Evolutionary conservation across 2,113 vertebrate species (phyloP), one percentile per base, ranked within the genome.

Genomic region (Istiophorus platypterus): DNA sequence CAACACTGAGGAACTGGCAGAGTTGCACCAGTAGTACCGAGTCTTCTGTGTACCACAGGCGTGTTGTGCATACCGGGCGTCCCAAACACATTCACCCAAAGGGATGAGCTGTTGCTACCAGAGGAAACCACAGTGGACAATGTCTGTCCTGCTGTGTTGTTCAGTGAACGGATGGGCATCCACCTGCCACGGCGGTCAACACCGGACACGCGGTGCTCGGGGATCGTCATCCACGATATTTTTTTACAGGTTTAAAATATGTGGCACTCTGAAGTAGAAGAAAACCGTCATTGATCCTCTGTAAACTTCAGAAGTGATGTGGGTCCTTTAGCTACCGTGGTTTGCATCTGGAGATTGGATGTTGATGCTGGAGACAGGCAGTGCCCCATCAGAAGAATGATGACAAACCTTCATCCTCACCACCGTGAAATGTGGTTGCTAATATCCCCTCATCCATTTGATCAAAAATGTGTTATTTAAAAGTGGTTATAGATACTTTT

Each of bases 101-200:
- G 41, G 24, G 37, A 18, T 26, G 58, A 79, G 67, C 66, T 62
- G 57, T 42, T 70, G 24, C 18, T 15, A 39, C 29, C 34, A 29
- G 34, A 63, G 67, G 34, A 56, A 54, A 26, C 27, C 52, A 47
- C 52, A 47, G 27, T 14, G 26, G 65, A 67, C 37, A 49, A 24
- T 56, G 12, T 7, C 12, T 65, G 31, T 65, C 58, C 52, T 49
- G 12, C 51, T 27, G 27, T 63, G 29, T 18, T 31, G 37, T 66
- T 73, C 15, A 18, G 13, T 51, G 37, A 70, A 42, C 63, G 70
- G 39, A 75, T 72, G 9, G 51, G 57, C 47, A 22, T 72, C 56
- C 45, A 62, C 63, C 75, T 70, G 49, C 37, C 0, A n/a, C 29
- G 29, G 31, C 64, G 31, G 49, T 68, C 72, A 4, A 22, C 61